Evolutionary conservation across 2,797 vertebrate species (phyloP), one percentile per base, ranked within the genome.

Genomic region (Thripadectes ignobilis): DNA sequence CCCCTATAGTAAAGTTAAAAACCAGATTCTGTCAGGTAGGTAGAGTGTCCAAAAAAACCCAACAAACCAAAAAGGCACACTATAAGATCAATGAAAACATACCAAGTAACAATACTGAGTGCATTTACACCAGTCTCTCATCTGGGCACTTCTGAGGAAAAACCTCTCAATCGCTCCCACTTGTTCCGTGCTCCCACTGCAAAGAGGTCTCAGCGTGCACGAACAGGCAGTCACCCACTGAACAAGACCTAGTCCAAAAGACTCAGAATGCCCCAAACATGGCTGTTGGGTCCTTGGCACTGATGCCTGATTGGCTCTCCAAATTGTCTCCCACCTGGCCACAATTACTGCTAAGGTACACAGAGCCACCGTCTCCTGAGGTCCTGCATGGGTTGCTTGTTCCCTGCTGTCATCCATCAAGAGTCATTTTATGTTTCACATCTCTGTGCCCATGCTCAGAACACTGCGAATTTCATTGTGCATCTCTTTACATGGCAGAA

Each of bases 391-490:
- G 26, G 10, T 8, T 63, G 36, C 57, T 54, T 16, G 17, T 15
- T 88, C 66, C n/a, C 58, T 46, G n/a, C n/a, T 43, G 19, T 57
- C 71, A 87, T 14, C 34, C 71, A 34, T 0, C 0, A 0, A 24
- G 17, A 65, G 30, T 26, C 27, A 54, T n/a, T 55, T 59, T 3
- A 51, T 1, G 20, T 84, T 77, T n/a, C 3, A 7, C 41, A 55
- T 29, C 58, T 36, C 86, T 11, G 24, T 23, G 26, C 21, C 12
- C 26, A 3, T 6, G 32, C 45, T 22, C 59, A 48, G 74, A 62
- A 39, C 29, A 29, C 15, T 1, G 0, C 0, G 1, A 52, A 39
- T 58, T 54, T 43, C 62, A 36, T 2, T 2, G 0, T 6, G 39
- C 11, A 19, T 14, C 59, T 58, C 52, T 88, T 77, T 18, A 38